These are phyloP conservation scores for Bubo scandiacus DNA, from an alignment of 2,113 vertebrate species.

Conservation along the genomic window DNA sequence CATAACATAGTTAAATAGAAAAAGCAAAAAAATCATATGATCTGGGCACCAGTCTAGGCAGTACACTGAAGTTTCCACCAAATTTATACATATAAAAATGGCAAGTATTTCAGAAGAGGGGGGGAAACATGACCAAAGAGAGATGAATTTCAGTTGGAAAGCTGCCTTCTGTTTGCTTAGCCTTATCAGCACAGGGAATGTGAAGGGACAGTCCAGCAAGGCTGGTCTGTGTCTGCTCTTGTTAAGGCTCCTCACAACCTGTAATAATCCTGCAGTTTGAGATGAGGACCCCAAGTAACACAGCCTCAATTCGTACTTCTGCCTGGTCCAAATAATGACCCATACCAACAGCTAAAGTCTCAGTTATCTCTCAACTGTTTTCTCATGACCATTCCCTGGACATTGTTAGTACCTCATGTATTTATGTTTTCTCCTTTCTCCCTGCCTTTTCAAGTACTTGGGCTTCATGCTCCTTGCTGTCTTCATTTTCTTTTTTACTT, in stretches of 20 bases:
- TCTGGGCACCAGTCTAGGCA: neutral
- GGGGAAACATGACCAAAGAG: neutral
- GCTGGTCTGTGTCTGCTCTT: neutral
- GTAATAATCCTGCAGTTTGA: neutral
- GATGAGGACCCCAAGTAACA: neutral
- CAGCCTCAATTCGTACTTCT: neutral
- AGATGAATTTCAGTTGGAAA: neutral
- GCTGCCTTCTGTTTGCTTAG: neutral
- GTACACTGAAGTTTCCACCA: neutral
- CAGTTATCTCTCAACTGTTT: neutral
- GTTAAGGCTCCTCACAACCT: neutral
- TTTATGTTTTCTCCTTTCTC: neutral
- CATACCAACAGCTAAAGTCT: neutral
- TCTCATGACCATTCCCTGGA: neutral
- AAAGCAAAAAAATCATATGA: neutral
- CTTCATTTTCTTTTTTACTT: neutral
- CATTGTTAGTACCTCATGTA: fast-evolving
- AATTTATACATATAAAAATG: neutral
- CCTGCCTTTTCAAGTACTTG: neutral
- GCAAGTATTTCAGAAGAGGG: neutral
- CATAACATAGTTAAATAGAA: neutral
- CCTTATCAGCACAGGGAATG: neutral
- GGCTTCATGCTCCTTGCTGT: neutral
- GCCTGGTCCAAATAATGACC: neutral
- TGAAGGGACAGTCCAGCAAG: neutral